These are phyloP conservation scores for Oryzias melastigma DNA, from an alignment of 2,113 vertebrate genomes.

Conservation along the genomic window DNA sequence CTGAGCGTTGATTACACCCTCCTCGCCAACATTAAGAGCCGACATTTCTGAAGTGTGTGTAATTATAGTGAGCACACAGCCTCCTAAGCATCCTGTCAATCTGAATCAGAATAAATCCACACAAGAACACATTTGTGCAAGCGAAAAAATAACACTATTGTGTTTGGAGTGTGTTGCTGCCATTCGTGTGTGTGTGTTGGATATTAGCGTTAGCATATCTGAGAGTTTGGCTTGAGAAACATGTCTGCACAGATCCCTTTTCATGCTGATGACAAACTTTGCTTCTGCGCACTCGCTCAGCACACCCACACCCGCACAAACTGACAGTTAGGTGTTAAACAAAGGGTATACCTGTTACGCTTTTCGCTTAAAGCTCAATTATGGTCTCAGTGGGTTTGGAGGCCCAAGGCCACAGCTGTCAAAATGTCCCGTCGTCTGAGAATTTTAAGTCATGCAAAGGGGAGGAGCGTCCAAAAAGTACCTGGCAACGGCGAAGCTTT, in stretches of 20 bases:
- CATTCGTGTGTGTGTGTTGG: slow-evolving; percentile 7
- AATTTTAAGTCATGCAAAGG: slow-evolving; percentile 30
- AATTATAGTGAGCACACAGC: slow-evolving; percentile 77
- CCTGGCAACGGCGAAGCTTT: slow-evolving; percentile 1
- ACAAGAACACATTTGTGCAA: slow-evolving; percentile 41
- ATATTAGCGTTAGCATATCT: slow-evolving; percentile 37
- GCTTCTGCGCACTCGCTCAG: slow-evolving; percentile 34
- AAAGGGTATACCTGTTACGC: slow-evolving; percentile 60
- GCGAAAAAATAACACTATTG: slow-evolving; percentile 41
- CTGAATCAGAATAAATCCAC: slow-evolving; percentile 73
- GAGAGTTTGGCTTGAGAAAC: slow-evolving; percentile 50
- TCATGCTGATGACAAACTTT: slow-evolving; percentile 54
- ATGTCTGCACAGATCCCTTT: slow-evolving; percentile 63
- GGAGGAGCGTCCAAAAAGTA: slow-evolving; percentile 28
- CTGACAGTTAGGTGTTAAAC: slow-evolving; percentile 60
- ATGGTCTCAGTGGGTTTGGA: slow-evolving; percentile 55
- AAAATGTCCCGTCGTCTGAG: slow-evolving; percentile 44
- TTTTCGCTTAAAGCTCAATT: slow-evolving; percentile 66
- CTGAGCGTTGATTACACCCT: slow-evolving; percentile 75
- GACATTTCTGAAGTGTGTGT: slow-evolving; percentile 77
- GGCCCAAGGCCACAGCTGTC: slow-evolving; percentile 62
- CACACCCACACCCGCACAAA: slow-evolving; percentile 27
- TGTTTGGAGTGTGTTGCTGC: slow-evolving; percentile 44
- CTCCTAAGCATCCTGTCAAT: slow-evolving; percentile 79
- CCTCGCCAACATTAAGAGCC: slow-evolving; percentile 65